A percentile compares a stretch with the other conserved stretches of the same genome.
Conservation (phyloP, 2,113 vertebrate species). For the Mus pahari region DNA sequence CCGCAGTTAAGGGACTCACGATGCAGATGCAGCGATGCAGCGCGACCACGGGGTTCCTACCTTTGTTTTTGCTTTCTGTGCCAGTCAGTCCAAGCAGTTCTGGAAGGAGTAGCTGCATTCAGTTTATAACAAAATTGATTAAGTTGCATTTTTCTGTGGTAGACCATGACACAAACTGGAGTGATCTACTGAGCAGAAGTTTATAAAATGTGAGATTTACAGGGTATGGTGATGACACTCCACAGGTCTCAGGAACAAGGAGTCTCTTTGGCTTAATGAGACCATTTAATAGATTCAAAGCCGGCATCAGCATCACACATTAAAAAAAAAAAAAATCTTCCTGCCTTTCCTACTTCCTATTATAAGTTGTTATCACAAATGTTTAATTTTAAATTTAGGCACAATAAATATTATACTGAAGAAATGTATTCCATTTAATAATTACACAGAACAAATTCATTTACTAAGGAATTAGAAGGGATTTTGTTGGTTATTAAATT, state of each 20-base stretch:
- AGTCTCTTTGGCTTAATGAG: slow-evolving; percentile 37
- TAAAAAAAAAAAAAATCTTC: background rate
- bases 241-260: background rate
- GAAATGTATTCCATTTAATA: slow-evolving; percentile 69
- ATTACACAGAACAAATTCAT: slow-evolving; percentile 72
- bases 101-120: slow-evolving; percentile 75
- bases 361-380: slow-evolving; percentile 52
- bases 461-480: slow-evolving; percentile 71
- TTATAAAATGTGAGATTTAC: slow-evolving; percentile 38
- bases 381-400: slow-evolving; percentile 65
- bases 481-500: slow-evolving; percentile 77
- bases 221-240: slow-evolving; percentile 70
- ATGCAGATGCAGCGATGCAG: too few species aligned
- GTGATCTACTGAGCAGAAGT: slow-evolving; percentile 55
- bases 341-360: background rate
- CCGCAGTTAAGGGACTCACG: slow-evolving; percentile 71
- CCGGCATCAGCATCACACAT: background rate
- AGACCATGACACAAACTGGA: slow-evolving; percentile 65
- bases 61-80: background rate
- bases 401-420: slow-evolving; percentile 71
- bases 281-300: slow-evolving; percentile 65
- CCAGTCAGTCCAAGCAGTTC: slow-evolving; percentile 47
- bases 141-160: slow-evolving; percentile 58
- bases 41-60: background rate
- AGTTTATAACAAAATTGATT: slow-evolving; percentile 73